phyloP scores from a whole-genome alignment of 2,113 vertebrate genomes.

The Quiscalus mexicanus region DNA sequence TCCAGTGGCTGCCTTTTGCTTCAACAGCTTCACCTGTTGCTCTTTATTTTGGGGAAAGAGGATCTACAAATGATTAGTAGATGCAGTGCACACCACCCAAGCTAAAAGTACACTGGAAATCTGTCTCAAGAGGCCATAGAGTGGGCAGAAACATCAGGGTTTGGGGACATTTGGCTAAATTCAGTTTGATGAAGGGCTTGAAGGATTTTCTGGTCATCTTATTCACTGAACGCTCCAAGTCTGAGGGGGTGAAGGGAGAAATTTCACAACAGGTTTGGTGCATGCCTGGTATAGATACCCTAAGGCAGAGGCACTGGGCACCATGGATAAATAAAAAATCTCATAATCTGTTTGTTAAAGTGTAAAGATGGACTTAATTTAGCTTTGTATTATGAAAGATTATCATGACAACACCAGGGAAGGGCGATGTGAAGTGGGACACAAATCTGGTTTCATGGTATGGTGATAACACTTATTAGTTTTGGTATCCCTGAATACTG shows the following conservation, averaged over 20 bases:
- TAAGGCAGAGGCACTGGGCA: accelerated
- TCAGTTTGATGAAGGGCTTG: not conserved
- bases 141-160: not conserved
- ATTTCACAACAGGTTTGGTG: not conserved
- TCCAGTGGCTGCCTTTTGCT: accelerated
- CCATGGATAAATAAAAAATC: not conserved
- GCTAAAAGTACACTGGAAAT: not conserved
- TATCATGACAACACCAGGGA: not conserved
- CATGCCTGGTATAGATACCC: no score
- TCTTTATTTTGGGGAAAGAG: not conserved
- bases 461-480: not conserved
- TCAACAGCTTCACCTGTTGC: accelerated
- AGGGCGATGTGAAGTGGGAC: not conserved
- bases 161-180: not conserved
- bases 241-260: not conserved
- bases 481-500: not conserved
- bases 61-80: not conserved
- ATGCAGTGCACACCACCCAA: not conserved
- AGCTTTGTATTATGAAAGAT: not conserved
- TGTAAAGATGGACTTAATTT: not conserved
- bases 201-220: not conserved
- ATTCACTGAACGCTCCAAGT: accelerated
- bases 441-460: not conserved
- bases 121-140: not conserved
- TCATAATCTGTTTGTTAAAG: not conserved